Evolutionary conservation across 37 sponge, comb jelly and placozoan genomes (phyloP), one percentile per base, ranked within the genome.

Genomic region (Haliclona indistincta): DNA sequence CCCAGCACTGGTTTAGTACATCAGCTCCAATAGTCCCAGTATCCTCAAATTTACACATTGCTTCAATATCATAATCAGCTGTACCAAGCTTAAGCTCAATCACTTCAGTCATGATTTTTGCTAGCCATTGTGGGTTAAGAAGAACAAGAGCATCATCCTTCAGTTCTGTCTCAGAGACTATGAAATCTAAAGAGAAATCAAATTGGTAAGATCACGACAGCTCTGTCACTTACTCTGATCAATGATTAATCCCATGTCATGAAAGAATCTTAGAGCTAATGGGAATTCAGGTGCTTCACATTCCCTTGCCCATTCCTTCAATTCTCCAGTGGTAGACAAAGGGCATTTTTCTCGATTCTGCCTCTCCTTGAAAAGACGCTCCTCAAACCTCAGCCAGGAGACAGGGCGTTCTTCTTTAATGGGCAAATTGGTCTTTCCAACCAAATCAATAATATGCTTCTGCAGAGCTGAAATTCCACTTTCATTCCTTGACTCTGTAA

Each of bases 81-180:
- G 42, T 4, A 23, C 13, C 26, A 41, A 1, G 39, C 32, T 10
- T 0, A 17, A 86, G 63, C 39, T 74, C 67, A 62, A 88, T 65
- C 7, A 82, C 34, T n/a, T 76, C 70, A 28, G 71, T 81, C 88
- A 88, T 88, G 26, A 81, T 67, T 19, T 41, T 52, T 17, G 77
- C 77, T 5, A 88, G 73, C 72, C 78, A 74, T 44, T 64, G 41
- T n/a, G 83, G 83, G 8, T 76, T 67, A 19, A 82, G 51, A 5
- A 88, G 29, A 1, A 88, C 68, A 30, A 88, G 41, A 66, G 72
- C 10, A 84, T 53, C 13, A 19, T 34, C 26, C 44, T 76, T 83
- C 43, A 8, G 13, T 25, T 0, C 19, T 17, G 33, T n/a, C n/a
- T n/a, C 5, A 36, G 1, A 30, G 0, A 33, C 29, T 10, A 33